Percentiles rank a stretch among this genome's conserved stretches.
phyloP scores from a whole-genome alignment of 2,888 invertebrate genomes.

The Adineta ricciae region DNA sequence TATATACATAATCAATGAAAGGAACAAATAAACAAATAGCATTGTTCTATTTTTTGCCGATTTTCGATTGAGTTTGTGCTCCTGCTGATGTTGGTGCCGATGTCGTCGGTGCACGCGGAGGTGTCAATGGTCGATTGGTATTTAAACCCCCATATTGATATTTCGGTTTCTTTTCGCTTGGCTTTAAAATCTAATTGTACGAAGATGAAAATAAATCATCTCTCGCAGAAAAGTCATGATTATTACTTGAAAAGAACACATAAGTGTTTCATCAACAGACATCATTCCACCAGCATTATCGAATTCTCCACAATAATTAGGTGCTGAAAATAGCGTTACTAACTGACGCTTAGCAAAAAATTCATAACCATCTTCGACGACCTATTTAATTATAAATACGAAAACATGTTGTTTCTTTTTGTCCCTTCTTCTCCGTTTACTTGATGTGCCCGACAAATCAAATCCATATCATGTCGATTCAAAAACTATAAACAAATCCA shows the following conservation, averaged over 20 bases:
- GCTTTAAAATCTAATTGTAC: slow-evolving; percentile 49
- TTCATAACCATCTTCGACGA: slow-evolving; percentile 97
- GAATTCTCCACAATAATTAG: slow-evolving; percentile 94
- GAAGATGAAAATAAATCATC: background rate
- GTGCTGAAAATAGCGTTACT: slow-evolving; percentile 94
- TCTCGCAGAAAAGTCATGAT: too few relatives aligned
- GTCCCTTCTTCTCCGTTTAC: slow-evolving; percentile 41
- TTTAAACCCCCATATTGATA: slow-evolving; percentile 53
- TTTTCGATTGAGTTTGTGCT: background rate
- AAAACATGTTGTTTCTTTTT: background rate
- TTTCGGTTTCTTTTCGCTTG: slow-evolving; percentile 55
- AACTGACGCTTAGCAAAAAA: slow-evolving; percentile 96
- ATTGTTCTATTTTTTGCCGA: background rate
- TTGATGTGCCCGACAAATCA: slow-evolving; percentile 95
- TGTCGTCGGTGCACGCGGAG: slow-evolving; percentile 35
- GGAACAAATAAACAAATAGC: background rate
- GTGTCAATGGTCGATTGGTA: slow-evolving; percentile 50
- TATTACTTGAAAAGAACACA: slow-evolving; percentile 94
- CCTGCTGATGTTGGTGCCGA: background rate
- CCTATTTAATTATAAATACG: slow-evolving; percentile 49
- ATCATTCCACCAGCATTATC: slow-evolving; percentile 99
- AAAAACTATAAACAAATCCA: slow-evolving; percentile 50
- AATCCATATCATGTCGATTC: slow-evolving; percentile 86
- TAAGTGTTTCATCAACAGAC: slow-evolving; percentile 94
- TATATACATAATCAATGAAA: background rate